Evolutionary conservation across 1,140 invertebrate species (phyloP).

Genomic region (Parasteatoda tepidariorum): DNA sequence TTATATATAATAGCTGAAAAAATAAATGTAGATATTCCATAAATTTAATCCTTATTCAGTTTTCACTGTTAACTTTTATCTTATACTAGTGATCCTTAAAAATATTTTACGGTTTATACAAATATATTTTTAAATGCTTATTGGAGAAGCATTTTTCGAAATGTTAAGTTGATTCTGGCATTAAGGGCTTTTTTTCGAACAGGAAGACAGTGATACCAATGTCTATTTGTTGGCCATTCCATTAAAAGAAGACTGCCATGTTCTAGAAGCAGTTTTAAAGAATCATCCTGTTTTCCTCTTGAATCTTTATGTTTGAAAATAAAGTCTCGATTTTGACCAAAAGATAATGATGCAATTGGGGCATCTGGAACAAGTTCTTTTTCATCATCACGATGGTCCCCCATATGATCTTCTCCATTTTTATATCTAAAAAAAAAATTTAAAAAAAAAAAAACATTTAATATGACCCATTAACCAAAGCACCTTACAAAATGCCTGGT

Average conservation of each 20-base stretch:
- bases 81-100: too few species aligned
- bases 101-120: too few species aligned
- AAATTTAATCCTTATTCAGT: too few species aligned
- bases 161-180: constrained; percentile 78
- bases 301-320: constrained; percentile 75
- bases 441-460: not conserved
- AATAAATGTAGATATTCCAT: too few species aligned
- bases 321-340: constrained; percentile 77
- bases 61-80: too few species aligned
- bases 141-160: constrained; percentile 68
- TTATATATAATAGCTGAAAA: too few species aligned
- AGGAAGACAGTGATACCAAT: constrained; percentile 80
- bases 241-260: constrained; percentile 78
- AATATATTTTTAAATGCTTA: too few species aligned
- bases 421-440: constrained; percentile 72
- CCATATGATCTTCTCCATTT: constrained; percentile 78
- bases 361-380: constrained; percentile 73
- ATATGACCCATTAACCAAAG: not conserved
- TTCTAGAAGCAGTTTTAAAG: constrained; percentile 74
- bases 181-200: constrained; percentile 72
- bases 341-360: constrained; percentile 78
- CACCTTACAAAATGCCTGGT: not conserved
- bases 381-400: constrained; percentile 80
- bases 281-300: constrained; percentile 66
- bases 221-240: constrained; percentile 79